Conservation (phyloP, 2,113 vertebrate genomes). For the Pygoscelis antarcticus region DNA sequence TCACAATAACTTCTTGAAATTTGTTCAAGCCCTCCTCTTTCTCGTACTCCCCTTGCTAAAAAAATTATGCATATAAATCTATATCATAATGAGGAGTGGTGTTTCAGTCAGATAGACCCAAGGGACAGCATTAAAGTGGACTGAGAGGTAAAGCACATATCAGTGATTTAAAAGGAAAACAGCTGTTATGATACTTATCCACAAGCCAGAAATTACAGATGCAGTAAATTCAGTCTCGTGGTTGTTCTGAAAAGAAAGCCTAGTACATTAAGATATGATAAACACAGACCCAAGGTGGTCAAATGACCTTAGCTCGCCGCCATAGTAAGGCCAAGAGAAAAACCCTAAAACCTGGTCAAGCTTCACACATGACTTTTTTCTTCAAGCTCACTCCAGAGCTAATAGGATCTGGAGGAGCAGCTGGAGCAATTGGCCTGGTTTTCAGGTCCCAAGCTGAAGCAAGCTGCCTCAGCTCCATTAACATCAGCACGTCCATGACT, state of each 20-base stretch:
- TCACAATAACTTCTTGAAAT: not conserved
- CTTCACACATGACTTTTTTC: not conserved
- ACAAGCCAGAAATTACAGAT: not conserved
- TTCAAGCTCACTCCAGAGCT: not conserved
- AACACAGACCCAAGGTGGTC: not conserved
- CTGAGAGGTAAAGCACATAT: not conserved
- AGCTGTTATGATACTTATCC: not conserved
- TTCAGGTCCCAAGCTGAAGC: not conserved
- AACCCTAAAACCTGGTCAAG: not conserved
- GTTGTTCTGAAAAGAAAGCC: not conserved
- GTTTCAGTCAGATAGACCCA: not conserved
- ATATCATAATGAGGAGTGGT: not conserved
- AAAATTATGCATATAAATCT: not conserved
- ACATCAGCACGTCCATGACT: not conserved
- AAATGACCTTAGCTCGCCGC: not conserved
- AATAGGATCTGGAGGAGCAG: not conserved
- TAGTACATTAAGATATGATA: not conserved
- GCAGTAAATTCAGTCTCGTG: not conserved
- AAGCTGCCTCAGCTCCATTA: not conserved
- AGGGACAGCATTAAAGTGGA: not conserved
- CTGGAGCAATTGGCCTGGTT: fast-evolving
- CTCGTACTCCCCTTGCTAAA: not conserved
- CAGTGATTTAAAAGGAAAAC: not conserved
- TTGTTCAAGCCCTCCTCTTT: not conserved
- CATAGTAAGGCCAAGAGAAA: not conserved